These are phyloP conservation scores for Eucidaris tribuloides DNA, from an alignment of 35 echinoderm and acorn worm genomes.

Conservation along the genomic window DNA sequence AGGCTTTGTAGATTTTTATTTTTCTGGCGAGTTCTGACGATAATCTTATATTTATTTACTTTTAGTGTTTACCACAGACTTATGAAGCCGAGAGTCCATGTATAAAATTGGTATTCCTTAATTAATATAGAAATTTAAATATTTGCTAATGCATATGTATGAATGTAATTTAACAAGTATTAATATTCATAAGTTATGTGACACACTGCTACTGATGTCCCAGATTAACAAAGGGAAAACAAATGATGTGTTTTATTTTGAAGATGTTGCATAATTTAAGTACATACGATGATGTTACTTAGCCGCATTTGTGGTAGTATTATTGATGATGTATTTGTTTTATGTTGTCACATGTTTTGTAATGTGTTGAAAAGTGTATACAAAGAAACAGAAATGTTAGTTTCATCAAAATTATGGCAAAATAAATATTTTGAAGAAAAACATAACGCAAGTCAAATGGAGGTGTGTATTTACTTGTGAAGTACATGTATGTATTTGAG, in stretches of 20 bases:
- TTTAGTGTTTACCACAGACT: too few species aligned
- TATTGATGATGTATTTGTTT: not conserved
- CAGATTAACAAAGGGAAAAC: not conserved
- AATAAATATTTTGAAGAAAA: slow-evolving; percentile 13
- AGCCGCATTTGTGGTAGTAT: not conserved
- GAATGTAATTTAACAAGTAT: too few species aligned
- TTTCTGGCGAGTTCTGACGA: too few species aligned
- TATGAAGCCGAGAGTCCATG: too few species aligned
- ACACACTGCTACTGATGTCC: not conserved
- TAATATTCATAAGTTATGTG: too few species aligned
- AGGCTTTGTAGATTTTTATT: too few species aligned
- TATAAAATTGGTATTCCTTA: too few species aligned
- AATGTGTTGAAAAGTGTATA: not conserved
- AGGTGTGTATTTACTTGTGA: too few species aligned
- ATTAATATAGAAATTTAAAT: too few species aligned
- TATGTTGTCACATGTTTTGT: not conserved
- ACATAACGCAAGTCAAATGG: too few species aligned
- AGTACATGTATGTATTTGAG: not conserved
- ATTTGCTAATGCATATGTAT: too few species aligned
- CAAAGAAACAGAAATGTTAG: not conserved
- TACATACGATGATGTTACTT: not conserved
- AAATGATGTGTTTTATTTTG: not conserved
- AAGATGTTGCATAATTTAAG: not conserved
- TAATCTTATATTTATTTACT: too few species aligned
- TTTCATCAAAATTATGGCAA: not conserved